Evolutionary conservation across 1,140 invertebrate genomes (phyloP).

Genomic region (Goniozus legneri): DNA sequence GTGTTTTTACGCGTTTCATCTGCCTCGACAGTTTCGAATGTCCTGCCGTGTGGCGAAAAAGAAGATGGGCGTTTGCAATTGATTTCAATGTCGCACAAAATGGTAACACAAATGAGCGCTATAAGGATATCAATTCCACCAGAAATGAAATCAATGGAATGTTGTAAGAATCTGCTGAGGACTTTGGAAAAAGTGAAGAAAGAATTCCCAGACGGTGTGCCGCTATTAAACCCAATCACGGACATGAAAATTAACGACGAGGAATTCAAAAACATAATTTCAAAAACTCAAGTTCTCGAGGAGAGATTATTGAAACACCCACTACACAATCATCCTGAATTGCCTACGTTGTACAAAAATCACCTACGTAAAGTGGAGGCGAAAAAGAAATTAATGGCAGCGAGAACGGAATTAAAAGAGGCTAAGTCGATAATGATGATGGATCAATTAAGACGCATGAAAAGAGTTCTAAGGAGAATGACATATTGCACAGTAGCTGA

Average conservation of each 20-base stretch:
- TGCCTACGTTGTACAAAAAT: conserved; percentile 71
- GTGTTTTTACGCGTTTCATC: conserved; percentile 74
- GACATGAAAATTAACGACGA: conserved; percentile 94
- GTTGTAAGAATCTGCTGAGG: conserved; percentile 79
- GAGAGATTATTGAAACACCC: conserved; percentile 79
- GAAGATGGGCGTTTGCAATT: conserved; percentile 85
- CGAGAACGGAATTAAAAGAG: conserved; percentile 77
- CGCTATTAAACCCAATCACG: conserved; percentile 86
- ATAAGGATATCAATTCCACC: conserved; percentile 87
- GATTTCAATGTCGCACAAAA: conserved; percentile 76
- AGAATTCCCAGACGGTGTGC: conserved; percentile 81
- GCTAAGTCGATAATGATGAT: conserved; percentile 93
- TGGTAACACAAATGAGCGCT: conserved; percentile 86
- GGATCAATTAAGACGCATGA: conserved; percentile 95
- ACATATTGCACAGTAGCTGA: conserved; percentile 91
- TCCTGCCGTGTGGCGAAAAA: conserved; percentile 63
- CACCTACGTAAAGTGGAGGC: conserved; percentile 76
- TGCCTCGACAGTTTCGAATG: conserved; percentile 57
- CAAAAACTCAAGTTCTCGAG: conserved; percentile 81
- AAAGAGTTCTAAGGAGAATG: conserved; percentile 86
- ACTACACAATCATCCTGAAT: no score
- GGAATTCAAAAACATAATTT: conserved; percentile 74
- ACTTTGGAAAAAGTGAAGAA: conserved; percentile 88
- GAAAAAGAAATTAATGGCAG: conserved; percentile 59
- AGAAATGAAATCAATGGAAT: conserved; percentile 82